Evolutionary conservation across 1,140 invertebrate genomes (phyloP), one percentile per base, ranked within the genome.

Genomic region (Oryctes rhinoceros): DNA sequence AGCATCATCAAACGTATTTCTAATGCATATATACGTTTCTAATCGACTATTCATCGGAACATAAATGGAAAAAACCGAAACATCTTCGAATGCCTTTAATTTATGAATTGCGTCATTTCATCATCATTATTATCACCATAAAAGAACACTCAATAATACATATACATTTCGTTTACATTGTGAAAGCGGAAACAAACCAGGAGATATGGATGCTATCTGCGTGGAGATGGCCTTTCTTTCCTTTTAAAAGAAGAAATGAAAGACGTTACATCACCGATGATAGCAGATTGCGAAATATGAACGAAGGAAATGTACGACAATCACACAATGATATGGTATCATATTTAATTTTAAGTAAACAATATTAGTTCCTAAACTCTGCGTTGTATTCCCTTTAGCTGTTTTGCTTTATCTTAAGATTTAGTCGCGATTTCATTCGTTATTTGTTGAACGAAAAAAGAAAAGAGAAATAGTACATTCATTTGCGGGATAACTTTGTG

Each of bases 271-370:
- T 44, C 39, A 10, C 39, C 39, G 5, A 15, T 10, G 4, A 62
- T 62, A 20, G 5, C 53, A 18, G 53, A 62, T 15, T 6, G 53
- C 20, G 13, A 18, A 62, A 62, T 5, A 62, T 18, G 3, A 62
- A 62, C 13, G 53, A 62, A 62, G 5, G 53, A 20, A 62, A 62
- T 62, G 39, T 10, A 44, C 39, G 39, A 44, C 39, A 44, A 44
- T 44, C 39, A 44, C 9, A 62, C 13, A 20, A 62, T 62, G 15
- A 18, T 62, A n/a, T 62, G 15, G 7, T 18, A 9, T 67, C 65
- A 30, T 24, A 30, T 30, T 71, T 71, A 71, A 35, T 18, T 71
- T 71, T 71, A 71, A 71, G 65, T 71, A 35, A 35, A 71, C 65
- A 24, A 35, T 35, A 71, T 71, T 71, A 71, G 65, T 71, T 71